These are phyloP conservation scores for Drosophila watanabei DNA, from an alignment of 1,140 invertebrate species.

Conservation along the genomic window DNA sequence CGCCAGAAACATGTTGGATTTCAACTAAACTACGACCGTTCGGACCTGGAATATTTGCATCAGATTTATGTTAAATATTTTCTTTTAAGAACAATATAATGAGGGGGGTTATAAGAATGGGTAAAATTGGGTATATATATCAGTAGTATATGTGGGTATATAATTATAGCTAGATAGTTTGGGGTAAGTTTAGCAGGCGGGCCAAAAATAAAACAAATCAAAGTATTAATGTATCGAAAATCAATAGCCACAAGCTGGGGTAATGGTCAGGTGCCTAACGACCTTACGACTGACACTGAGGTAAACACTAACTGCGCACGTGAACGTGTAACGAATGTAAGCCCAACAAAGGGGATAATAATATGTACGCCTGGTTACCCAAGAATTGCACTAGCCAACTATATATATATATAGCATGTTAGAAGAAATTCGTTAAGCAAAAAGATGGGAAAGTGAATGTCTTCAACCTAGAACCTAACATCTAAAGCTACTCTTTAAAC, in stretches of 20 bases:
- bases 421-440: slow-evolving; percentile 66
- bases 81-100: slow-evolving; percentile 36
- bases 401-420: slow-evolving; percentile 26
- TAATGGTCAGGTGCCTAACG: slow-evolving; percentile 27
- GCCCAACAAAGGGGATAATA: slow-evolving; percentile 53
- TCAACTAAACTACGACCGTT: slow-evolving; percentile 98
- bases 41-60: slow-evolving; percentile 88
- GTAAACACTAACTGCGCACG: slow-evolving; percentile 46
- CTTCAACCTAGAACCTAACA: slow-evolving; percentile 41
- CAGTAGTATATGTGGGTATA: slow-evolving; percentile 15
- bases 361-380: slow-evolving; percentile 44
- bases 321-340: slow-evolving; percentile 42
- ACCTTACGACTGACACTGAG: slow-evolving; percentile 69
- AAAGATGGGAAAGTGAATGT: slow-evolving; percentile 32
- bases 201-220: slow-evolving; percentile 17
- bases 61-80: slow-evolving; percentile 75
- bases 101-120: slow-evolving; percentile 20
- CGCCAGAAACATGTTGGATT: slow-evolving; percentile 98
- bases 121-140: slow-evolving; percentile 15
- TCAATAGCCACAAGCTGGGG: slow-evolving; percentile 32
- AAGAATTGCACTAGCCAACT: slow-evolving; percentile 61
- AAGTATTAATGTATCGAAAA: slow-evolving; percentile 21
- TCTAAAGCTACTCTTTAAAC: slow-evolving; percentile 42
- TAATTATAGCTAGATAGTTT: slow-evolving; percentile 12
- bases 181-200: slow-evolving; percentile 7